phyloP scores from a whole-genome alignment of 2,888 invertebrate species.

The Drosophila mercatorum region DNA sequence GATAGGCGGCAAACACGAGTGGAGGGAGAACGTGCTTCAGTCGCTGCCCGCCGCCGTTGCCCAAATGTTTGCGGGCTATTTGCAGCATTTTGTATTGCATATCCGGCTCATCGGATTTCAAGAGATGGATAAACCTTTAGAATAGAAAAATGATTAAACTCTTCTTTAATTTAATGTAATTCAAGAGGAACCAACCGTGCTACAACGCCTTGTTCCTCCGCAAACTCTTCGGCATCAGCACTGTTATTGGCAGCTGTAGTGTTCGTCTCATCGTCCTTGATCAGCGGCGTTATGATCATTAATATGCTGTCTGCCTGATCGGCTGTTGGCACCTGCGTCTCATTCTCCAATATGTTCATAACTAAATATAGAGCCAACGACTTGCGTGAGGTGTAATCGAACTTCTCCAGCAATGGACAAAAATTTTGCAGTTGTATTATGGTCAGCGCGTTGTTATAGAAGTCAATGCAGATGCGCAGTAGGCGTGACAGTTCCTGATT shows the following conservation, averaged over 20 bases:
- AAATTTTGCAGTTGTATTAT: slow-evolving; percentile 95
- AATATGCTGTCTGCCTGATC: slow-evolving; percentile 94
- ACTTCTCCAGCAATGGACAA: slow-evolving; percentile 92
- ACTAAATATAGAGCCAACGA: slow-evolving; percentile 95
- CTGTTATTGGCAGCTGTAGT: slow-evolving; percentile 73
- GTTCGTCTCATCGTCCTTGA: slow-evolving; percentile 92
- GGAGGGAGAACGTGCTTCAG: slow-evolving; percentile 97
- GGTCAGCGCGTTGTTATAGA: slow-evolving; percentile 95
- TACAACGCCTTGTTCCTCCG: slow-evolving; percentile 97
- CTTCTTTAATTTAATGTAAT: too few relatives aligned
- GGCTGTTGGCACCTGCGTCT: slow-evolving; percentile 93
- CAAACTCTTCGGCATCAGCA: slow-evolving; percentile 96
- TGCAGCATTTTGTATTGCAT: slow-evolving; percentile 96
- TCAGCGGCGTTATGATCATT: slow-evolving; percentile 92
- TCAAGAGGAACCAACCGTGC: slow-evolving; percentile 86
- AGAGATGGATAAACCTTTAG: slow-evolving; percentile 91
- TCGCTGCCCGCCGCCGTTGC: slow-evolving; percentile 94
- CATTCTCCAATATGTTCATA: slow-evolving; percentile 95
- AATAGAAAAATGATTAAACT: too few relatives aligned
- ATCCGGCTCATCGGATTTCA: slow-evolving; percentile 91
- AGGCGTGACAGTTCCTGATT: slow-evolving; percentile 97
- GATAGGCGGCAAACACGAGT: slow-evolving; percentile 96
- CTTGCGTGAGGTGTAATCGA: slow-evolving; percentile 95
- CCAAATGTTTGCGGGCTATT: slow-evolving; percentile 94
- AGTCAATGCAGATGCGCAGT: slow-evolving; percentile 96